These are phyloP conservation scores for Phenganax marumi DNA, from an alignment of 92 coral and sea anemone species.

Conservation along the genomic window DNA sequence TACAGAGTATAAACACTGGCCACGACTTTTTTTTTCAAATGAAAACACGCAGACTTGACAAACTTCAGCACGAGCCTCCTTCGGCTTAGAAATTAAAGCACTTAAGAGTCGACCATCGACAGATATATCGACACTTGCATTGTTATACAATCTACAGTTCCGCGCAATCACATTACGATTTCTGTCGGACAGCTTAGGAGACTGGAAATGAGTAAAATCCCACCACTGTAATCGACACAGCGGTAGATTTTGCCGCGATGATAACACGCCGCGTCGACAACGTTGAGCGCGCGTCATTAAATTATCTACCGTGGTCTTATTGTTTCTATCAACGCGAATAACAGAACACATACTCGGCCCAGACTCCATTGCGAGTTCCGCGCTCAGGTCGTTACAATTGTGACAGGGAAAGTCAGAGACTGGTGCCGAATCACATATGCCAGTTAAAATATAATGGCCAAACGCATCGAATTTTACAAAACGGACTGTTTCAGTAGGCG, in stretches of 20 bases:
- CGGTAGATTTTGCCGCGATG: too few species aligned
- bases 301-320: neutral
- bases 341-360: neutral
- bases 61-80: slow-evolving; percentile 72
- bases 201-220: slow-evolving; percentile 67
- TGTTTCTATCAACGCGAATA: neutral
- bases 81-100: slow-evolving; percentile 82
- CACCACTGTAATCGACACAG: slow-evolving; percentile 92
- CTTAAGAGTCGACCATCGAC: slow-evolving; percentile 78
- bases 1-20: slow-evolving; percentile 81
- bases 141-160: slow-evolving; percentile 87
- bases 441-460: slow-evolving; percentile 87
- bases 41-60: slow-evolving; percentile 82
- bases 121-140: slow-evolving; percentile 84
- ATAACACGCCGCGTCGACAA: too few species aligned
- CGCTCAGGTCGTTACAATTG: neutral
- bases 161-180: slow-evolving; percentile 64
- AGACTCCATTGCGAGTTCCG: neutral
- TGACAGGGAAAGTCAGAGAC: neutral
- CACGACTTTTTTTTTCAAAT: slow-evolving; percentile 61
- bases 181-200: slow-evolving; percentile 66
- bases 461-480: slow-evolving; percentile 80
- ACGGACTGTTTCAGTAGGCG: slow-evolving; percentile 76
- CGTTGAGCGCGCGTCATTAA: neutral
- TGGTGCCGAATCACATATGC: slow-evolving; percentile 62